Evolutionary conservation across 2,797 vertebrate genomes (phyloP).

Genomic region (Kryptolebias ocellatus): DNA sequence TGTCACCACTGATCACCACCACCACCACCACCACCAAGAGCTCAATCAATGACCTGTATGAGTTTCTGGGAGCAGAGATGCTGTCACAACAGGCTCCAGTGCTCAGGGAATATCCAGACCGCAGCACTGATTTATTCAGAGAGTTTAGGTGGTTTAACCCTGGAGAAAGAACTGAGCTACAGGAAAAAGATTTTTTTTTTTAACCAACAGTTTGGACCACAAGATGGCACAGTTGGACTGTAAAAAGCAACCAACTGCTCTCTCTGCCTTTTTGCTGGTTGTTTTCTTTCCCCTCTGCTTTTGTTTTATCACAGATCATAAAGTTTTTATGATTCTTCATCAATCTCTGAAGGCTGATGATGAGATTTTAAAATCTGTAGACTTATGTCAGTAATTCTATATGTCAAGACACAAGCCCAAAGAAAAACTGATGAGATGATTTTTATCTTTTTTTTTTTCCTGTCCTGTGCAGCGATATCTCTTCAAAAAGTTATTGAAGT

Average conservation of each 20-base stretch:
- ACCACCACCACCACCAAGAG: slow-evolving; percentile 39
- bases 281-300: slow-evolving; percentile 6
- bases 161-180: slow-evolving; percentile 1
- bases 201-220: slow-evolving; percentile 56
- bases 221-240: slow-evolving; percentile 76
- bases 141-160: slow-evolving; percentile 13
- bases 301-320: slow-evolving; percentile 24
- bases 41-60: slow-evolving; percentile 58
- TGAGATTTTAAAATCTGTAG: slow-evolving; percentile 7
- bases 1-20: slow-evolving; percentile 71
- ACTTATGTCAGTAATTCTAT: background rate
- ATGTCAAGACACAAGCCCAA: slow-evolving; percentile 1
- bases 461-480: background rate
- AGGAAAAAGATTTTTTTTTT: background rate
- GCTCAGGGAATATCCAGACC: slow-evolving; percentile 11
- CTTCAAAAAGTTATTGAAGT: background rate
- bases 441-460: background rate
- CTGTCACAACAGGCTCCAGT: slow-evolving; percentile 42
- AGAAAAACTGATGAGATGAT: background rate
- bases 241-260: slow-evolving; percentile 9
- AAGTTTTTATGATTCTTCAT: slow-evolving; percentile 18
- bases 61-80: slow-evolving; percentile 48
- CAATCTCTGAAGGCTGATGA: background rate
- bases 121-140: slow-evolving; percentile 31
- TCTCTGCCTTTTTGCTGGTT: background rate